Evolutionary conservation across 1,140 invertebrate species (phyloP), one percentile per base, ranked within the genome.

Genomic region (Cotesia vestalis): DNA sequence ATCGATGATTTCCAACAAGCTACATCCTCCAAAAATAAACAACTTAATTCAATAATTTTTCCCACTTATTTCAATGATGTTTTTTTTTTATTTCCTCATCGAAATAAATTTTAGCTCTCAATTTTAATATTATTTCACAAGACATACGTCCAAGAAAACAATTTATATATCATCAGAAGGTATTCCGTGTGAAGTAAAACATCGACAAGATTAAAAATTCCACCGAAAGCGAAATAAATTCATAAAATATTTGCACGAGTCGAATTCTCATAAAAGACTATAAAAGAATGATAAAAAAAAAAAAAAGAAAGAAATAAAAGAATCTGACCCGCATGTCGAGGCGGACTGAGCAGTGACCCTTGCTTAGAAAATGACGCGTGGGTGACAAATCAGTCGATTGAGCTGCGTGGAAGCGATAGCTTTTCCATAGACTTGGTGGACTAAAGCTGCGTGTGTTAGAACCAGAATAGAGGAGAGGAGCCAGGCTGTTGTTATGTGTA

Each of bases 301-400:
- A 27, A 60, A 60, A 34, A 27, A 27, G 14, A 17, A 14, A 14
- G 3, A 57, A 57, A 57, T 57, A 57, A 20, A 55, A 55, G 14
- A 20, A 20, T 59, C 8, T 27, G 20, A 59, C 57, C 20, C 57
- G 57, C 20, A 59, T 59, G 53, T 14, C 12, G 14, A 55, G 53
- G 20, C 9, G 20, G 17, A 20, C 17, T 20, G 35, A 9, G 51
- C 34, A 6, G 55, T 69, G 71, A 68, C 60, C 59, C 57, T 66
- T 72, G 52, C 73, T 76, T 84, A 82, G 81, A 85, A 85, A 84
- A 84, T 86, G 82, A 85, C 79, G 80, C 81, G 79, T 83, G 80
- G 82, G 78, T 84, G 84, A 85, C 84, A 85, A 85, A 85, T 86
- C 80, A 84, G 82, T 86, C 83, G 84, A 84, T 86, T 80, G 83